phyloP scores from a whole-genome alignment of 2,113 vertebrate species.

The Phodopus roborovskii region DNA sequence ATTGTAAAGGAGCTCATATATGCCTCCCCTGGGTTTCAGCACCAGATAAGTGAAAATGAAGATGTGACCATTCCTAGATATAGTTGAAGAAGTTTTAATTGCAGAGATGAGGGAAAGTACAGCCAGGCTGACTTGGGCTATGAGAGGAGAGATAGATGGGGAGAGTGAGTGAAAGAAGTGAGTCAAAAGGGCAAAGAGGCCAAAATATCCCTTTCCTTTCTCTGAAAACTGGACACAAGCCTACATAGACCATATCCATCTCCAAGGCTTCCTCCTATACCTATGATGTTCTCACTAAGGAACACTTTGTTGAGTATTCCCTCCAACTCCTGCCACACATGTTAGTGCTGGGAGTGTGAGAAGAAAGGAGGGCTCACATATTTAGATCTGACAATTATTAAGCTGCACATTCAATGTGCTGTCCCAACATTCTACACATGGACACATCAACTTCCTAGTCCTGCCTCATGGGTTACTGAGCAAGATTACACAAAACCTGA shows the following conservation, averaged over 20 bases:
- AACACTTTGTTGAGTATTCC: not conserved
- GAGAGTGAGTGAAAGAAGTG: not conserved
- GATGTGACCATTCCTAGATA: not conserved
- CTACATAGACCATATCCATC: not conserved
- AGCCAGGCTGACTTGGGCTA: not conserved
- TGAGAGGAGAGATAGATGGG: not conserved
- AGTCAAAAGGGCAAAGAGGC: not conserved
- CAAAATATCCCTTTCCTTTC: not conserved
- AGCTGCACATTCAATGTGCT: too few relatives aligned
- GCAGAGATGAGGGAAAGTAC: not conserved
- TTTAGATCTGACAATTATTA: not conserved
- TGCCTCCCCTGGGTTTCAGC: not conserved
- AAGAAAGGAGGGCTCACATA: not conserved
- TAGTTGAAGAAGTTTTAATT: not conserved
- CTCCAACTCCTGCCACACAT: not conserved
- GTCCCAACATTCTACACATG: not conserved
- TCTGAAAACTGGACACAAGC: not conserved
- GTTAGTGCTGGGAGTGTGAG: not conserved
- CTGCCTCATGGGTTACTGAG: not conserved
- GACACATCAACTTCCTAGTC: too few relatives aligned
- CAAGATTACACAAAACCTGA: not conserved
- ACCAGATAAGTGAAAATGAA: not conserved
- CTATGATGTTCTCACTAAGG: not conserved
- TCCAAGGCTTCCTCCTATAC: not conserved
- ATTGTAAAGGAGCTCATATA: not conserved